Evolutionary conservation across 2,888 invertebrate genomes (phyloP).

Genomic region (Mystacides longicornis): DNA sequence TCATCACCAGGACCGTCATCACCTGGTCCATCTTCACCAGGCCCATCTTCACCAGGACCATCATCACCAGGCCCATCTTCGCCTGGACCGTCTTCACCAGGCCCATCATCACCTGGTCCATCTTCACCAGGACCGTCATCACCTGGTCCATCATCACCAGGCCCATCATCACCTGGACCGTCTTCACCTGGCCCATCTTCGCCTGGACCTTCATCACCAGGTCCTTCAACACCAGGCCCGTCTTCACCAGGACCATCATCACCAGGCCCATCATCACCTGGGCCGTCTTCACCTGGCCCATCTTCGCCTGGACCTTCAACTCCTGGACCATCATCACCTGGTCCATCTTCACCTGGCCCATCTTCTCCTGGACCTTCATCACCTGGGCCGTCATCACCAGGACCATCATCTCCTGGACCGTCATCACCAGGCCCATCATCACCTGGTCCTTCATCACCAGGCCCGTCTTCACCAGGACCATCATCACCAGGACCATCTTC

Average conservation of each 20-base stretch:
- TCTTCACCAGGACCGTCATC: background rate
- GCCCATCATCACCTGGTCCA: background rate
- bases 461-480: no score
- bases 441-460: no score
- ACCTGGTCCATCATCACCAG: background rate
- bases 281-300: background rate
- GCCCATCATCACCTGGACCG: background rate
- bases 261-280: background rate
- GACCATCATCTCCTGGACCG: no score
- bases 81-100: no score
- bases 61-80: background rate
- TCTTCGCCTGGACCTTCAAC: background rate
- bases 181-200: background rate
- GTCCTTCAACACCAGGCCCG: background rate
- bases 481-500: no score
- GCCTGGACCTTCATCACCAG: background rate
- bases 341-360: no score
- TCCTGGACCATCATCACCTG: no score
- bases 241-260: no score
- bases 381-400: no score
- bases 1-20: no score
- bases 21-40: background rate
- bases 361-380: no score
- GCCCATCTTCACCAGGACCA: background rate
- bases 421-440: no score